phyloP scores from a whole-genome alignment of 2,113 vertebrate genomes.

The Pygathrix nemaeus region DNA sequence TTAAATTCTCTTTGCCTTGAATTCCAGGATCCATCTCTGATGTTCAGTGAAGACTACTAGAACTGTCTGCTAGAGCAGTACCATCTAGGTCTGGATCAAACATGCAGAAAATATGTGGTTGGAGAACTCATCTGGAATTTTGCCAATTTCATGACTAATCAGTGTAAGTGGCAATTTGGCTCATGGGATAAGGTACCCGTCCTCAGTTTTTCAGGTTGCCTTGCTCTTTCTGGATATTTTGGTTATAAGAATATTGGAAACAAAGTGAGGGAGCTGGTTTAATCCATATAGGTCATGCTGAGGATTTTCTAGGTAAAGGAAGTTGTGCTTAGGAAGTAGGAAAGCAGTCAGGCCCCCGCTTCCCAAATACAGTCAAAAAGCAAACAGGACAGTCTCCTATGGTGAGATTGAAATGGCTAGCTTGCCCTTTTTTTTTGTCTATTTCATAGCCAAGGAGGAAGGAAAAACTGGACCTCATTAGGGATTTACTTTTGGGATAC shows the following conservation, averaged over 20 bases:
- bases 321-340: not conserved
- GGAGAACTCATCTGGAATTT: constrained; percentile 99
- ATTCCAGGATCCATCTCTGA: constrained; percentile 93
- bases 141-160: constrained; percentile 96
- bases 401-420: not conserved
- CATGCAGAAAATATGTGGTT: constrained; percentile 91
- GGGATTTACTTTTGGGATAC: not conserved
- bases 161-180: constrained; percentile 85
- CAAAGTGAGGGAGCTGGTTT: not conserved
- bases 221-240: not conserved
- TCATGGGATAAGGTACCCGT: fast-evolving
- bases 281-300: fast-evolving
- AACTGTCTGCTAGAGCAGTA: constrained; percentile 88
- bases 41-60: constrained; percentile 98
- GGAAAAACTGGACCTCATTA: not conserved
- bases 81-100: constrained; percentile 91
- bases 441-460: not conserved
- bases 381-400: not conserved
- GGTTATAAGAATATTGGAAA: not conserved
- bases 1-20: not conserved
- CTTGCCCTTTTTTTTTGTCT: not conserved
- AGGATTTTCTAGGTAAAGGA: not conserved
- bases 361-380: not conserved
- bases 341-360: not conserved
- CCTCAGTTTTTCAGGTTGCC: not conserved